phyloP scores from a whole-genome alignment of 2,113 vertebrate species.

The Oryzias javanicus region DNA sequence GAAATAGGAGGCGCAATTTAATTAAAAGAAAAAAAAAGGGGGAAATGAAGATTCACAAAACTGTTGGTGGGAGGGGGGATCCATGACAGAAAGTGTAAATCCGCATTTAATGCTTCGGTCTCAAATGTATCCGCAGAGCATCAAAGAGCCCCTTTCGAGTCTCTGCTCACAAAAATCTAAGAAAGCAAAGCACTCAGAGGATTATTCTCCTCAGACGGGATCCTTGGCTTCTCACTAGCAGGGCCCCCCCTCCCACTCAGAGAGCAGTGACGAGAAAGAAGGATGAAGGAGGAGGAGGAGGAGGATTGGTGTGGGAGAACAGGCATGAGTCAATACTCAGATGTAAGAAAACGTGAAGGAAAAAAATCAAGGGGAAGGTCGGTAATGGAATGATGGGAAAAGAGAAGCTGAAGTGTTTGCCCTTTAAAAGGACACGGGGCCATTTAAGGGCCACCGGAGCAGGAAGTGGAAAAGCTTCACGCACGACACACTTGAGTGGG shows the following conservation, averaged over 20 bases:
- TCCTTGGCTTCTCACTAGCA: constrained; percentile 22
- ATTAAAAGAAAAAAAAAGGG: constrained; percentile 11
- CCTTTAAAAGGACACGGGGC: constrained; percentile 34
- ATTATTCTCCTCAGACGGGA: constrained; percentile 57
- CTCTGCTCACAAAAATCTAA: constrained; percentile 38
- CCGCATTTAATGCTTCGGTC: constrained; percentile 55
- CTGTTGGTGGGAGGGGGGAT: constrained; percentile 6
- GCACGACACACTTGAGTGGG: background rate
- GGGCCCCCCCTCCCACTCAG: constrained; percentile 5
- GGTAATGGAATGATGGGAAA: constrained; percentile 1
- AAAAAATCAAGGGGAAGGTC: constrained; percentile 1
- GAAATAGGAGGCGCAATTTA: constrained; percentile 21
- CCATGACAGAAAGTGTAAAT: constrained; percentile 62
- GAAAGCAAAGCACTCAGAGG: constrained; percentile 66
- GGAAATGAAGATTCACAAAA: constrained; percentile 34
- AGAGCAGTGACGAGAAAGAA: background rate
- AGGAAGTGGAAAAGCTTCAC: constrained; percentile 10
- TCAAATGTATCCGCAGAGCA: constrained; percentile 67
- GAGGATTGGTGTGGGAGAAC: constrained; percentile 7
- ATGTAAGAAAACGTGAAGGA: constrained; percentile 34
- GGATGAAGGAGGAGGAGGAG: background rate
- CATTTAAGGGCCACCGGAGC: constrained; percentile 12
- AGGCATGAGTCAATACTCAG: constrained; percentile 33
- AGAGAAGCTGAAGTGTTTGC: constrained; percentile 12
- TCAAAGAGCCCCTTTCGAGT: constrained; percentile 54